phyloP scores from a whole-genome alignment of 2,888 invertebrate genomes.

The Pardosa pseudoannulata region DNA sequence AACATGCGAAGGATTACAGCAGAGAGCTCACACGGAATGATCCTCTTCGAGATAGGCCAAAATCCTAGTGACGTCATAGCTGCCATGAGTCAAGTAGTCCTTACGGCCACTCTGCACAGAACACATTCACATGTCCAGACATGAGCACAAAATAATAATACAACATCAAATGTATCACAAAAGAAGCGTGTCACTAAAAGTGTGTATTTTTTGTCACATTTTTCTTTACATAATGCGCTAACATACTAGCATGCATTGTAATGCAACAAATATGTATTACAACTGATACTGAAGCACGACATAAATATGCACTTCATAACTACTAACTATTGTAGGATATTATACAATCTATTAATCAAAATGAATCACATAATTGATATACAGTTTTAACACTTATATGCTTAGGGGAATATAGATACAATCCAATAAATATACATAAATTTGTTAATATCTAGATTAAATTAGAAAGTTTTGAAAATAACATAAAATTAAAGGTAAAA shows the following conservation, averaged over 20 bases:
- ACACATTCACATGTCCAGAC: constrained; percentile 47
- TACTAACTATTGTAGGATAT: no score
- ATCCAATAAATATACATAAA: no score
- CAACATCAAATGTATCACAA: neutral
- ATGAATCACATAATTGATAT: no score
- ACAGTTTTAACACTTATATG: no score
- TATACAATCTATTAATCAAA: no score
- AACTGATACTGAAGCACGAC: neutral
- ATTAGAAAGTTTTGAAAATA: no score
- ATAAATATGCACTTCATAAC: no score
- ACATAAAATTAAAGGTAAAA: no score
- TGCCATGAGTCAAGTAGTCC: constrained; percentile 74
- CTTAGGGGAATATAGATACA: no score
- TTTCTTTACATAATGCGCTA: constrained; percentile 4
- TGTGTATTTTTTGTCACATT: no score
- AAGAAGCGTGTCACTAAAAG: constrained; percentile 11
- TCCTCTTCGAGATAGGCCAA: constrained; percentile 72
- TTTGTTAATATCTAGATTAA: no score
- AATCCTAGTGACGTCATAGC: constrained; percentile 73
- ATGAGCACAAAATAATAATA: constrained; percentile 30
- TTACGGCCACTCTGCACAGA: constrained; percentile 69
- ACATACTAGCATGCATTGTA: neutral
- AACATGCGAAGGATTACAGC: constrained; percentile 63
- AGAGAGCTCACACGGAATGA: constrained; percentile 70
- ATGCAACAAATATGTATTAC: constrained; percentile 1